Evolutionary conservation across 2,113 vertebrate species (phyloP), one percentile per base, ranked within the genome.

Genomic region (Pungitius pungitius): DNA sequence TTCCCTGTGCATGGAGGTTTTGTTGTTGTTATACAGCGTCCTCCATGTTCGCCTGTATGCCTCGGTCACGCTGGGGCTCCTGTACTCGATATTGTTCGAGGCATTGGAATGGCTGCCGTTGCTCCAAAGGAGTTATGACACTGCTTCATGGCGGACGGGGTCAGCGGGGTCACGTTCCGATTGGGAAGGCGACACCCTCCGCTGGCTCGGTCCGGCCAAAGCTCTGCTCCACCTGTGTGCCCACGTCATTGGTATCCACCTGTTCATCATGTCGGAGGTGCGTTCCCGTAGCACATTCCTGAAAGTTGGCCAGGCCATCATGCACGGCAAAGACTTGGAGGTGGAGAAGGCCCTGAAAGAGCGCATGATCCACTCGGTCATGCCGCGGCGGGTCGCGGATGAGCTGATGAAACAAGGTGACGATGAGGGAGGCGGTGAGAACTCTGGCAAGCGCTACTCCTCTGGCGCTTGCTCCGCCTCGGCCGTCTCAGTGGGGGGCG

Each of bases 341-440:
- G 97, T 99, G 77, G 98, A 99, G 88, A 99, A 99, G 91, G 97
- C 96, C 61, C 93, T 99, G 77, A 99, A 99, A 90, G 98, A 99
- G 84, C 94, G 97, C 22, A 99, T 99, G 97, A 99, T 99, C 92
- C 98, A 99, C 86, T 99, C 97, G 0, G 98, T 99, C 79, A 99
- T 99, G 98, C 98, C 98, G 2, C 93, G 94, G 82, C 93, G 95
- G 76, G 97, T 99, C 30, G 98, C 98, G 0, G 97, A 99, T 27
- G 96, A 99, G 86, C 89, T 99, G 77, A 95, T 99, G 97, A 97
- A 95, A 83, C 97, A 97, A 86, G 97, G 97, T 0, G 97, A 99
- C 12, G 98, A 99, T 15, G 98, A 99, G 85, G 95, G 94, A 68
- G 94, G 94, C 61, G 85, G 88, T 0, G 97, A 97, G 90, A 96